A percentile compares a stretch with the other conserved stretches of the same genome.
phyloP scores from a whole-genome alignment of 2,888 invertebrate genomes.

The Bedellia somnulentella region DNA sequence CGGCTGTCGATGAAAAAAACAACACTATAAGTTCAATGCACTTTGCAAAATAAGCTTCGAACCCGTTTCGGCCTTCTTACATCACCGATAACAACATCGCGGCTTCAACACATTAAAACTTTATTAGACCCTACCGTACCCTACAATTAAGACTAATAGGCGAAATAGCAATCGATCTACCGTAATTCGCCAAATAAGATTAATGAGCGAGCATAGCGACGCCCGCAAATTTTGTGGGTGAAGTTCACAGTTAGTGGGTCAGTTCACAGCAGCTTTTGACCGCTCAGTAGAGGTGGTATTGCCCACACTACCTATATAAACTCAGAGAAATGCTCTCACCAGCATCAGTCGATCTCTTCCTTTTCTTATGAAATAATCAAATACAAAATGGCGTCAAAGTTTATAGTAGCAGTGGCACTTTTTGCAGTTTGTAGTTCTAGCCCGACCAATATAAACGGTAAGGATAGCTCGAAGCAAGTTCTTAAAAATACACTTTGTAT shows the following conservation, averaged over 20 bases:
- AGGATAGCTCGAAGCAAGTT: too few species aligned
- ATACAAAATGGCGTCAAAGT: slow-evolving; percentile 35
- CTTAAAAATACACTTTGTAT: too few species aligned
- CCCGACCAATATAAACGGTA: slow-evolving; percentile 38
- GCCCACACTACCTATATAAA: slow-evolving; percentile 31
- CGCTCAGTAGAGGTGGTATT: slow-evolving; percentile 23
- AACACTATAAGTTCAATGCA: too few species aligned
- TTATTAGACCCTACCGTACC: too few species aligned
- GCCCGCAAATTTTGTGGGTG: slow-evolving; percentile 31
- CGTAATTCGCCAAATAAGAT: not conserved
- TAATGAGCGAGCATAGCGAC: slow-evolving; percentile 38
- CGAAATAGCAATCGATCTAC: too few species aligned
- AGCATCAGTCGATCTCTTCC: slow-evolving; percentile 37
- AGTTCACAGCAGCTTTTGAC: slow-evolving; percentile 5
- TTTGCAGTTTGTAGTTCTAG: slow-evolving; percentile 32
- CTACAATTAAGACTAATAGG: too few species aligned
- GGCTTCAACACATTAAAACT: too few species aligned
- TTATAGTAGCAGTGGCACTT: slow-evolving; percentile 32
- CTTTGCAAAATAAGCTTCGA: too few species aligned
- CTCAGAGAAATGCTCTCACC: slow-evolving; percentile 55
- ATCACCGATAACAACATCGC: too few species aligned
- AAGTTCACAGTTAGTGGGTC: slow-evolving; percentile 41
- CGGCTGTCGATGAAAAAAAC: too few species aligned
- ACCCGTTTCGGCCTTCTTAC: too few species aligned
- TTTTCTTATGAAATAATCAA: slow-evolving; percentile 18